These are phyloP conservation scores for Halcyon senegalensis DNA, from an alignment of 2,113 vertebrate genomes.

Conservation along the genomic window DNA sequence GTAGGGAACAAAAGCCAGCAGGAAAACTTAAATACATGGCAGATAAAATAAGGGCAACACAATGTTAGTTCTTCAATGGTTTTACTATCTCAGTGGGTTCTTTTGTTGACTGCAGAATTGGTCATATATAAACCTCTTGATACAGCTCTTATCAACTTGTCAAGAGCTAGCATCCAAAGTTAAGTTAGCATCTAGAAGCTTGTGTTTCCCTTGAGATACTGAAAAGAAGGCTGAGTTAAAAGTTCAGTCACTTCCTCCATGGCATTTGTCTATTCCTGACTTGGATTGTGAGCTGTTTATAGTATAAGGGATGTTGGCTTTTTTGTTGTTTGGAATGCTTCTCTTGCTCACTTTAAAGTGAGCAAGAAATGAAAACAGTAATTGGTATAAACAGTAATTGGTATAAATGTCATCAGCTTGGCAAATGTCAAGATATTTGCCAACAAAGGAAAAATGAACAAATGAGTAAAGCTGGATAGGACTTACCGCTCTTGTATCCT, in stretches of 20 bases:
- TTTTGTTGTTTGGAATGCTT: not conserved
- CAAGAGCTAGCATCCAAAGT: not conserved
- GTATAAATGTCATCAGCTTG: slow-evolving; percentile 37
- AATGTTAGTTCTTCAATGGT: not conserved
- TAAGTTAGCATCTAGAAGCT: not conserved
- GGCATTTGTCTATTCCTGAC: not conserved
- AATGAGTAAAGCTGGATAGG: not conserved
- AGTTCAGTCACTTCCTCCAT: not conserved
- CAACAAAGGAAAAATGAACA: not conserved
- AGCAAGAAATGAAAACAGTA: slow-evolving; percentile 37
- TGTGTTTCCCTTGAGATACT: not conserved
- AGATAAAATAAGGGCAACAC: not conserved
- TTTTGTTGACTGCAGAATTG: not conserved
- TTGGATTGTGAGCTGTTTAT: not conserved
- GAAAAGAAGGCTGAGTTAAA: not conserved
- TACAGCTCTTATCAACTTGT: not conserved
- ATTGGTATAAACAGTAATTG: slow-evolving; percentile 37
- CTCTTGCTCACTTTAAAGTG: not conserved
- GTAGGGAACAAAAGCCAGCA: not conserved
- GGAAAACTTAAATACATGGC: not conserved
- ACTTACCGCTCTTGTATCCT: not conserved
- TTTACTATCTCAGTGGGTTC: not conserved
- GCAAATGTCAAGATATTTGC: not conserved
- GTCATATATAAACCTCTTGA: not conserved
- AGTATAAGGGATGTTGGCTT: not conserved